Base-by-base conservation (phyloP, 2,888 invertebrate genomes). In the Bibio marci region DNA sequence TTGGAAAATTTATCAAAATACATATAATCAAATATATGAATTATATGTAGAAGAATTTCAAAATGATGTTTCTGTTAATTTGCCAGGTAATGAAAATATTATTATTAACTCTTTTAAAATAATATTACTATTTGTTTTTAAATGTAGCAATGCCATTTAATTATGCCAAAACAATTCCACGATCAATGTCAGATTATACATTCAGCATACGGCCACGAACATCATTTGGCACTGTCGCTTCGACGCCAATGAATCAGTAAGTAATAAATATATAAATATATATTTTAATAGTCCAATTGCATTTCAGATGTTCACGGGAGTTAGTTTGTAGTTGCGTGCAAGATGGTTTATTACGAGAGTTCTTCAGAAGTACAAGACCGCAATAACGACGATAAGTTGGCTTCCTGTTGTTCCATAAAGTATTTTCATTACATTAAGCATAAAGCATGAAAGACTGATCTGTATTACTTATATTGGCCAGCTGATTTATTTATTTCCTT, bases 1-100 rank as follows among this genome's bases (percentile, higher is more conserved):
- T 1, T 79, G 76, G 75, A 73, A 74, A 52, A 65, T 74, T 40
- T 79, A 79, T 51, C 73, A 75, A 47, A 68, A 67, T 47, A 64
- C 71, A 2, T 73, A 76, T 52, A 63, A 62, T 35, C 70, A 74
- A 48, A 65, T 76, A 46, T 56, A 65, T 15, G 56, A 61, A 14
- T 50, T 76, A 10, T 69, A 74, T 47, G 63, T 64, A 36, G 59
- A 62, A 28, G 58, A 15, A 11, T 35, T 36, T 27, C 14, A 12
- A 3, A 28, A 28, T 28, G 28, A 36, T 8, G 3, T 12, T 10
- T 8, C 8, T 4, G 12, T 2, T 12, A 36, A 22, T 22, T 22
- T 5, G 26, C 35, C 35, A 35, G 26, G 35, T 35, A 35, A 32
- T 10, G n/a, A 11, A 6, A 13, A 6, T 30, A 13, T 13, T n/a